A percentile compares a stretch with the other conserved stretches of the same genome.
phyloP scores from a whole-genome alignment of 2,113 vertebrate species.

The Myiagra hebetior region DNA sequence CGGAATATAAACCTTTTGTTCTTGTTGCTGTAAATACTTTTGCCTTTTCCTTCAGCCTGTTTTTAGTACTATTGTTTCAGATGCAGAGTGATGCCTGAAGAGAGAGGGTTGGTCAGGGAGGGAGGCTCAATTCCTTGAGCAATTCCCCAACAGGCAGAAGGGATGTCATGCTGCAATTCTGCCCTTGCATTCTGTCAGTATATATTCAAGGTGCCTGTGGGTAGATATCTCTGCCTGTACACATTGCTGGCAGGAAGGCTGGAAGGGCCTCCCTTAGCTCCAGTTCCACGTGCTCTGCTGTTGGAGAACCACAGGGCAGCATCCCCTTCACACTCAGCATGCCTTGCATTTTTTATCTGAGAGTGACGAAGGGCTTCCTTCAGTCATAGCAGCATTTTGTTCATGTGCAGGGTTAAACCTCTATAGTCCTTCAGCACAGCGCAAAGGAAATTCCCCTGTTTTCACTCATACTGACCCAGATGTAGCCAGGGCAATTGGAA shows the following conservation, averaged over 20 bases:
- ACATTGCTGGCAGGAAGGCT: background rate
- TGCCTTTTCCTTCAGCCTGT: background rate
- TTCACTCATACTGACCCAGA: background rate
- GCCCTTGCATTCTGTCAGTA: background rate
- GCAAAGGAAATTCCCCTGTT: background rate
- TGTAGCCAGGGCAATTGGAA: background rate
- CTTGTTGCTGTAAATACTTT: background rate
- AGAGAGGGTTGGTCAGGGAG: background rate
- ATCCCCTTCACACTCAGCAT: background rate
- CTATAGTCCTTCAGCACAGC: fast-evolving
- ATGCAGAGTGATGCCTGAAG: background rate
- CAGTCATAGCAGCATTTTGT: background rate
- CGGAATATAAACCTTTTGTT: background rate
- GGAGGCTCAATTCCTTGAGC: background rate
- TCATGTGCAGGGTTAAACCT: background rate
- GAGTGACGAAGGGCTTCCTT: background rate
- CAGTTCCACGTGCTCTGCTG: fast-evolving
- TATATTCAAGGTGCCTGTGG: fast-evolving
- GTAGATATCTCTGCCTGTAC: background rate
- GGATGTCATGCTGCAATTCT: background rate
- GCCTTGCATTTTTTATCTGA: background rate
- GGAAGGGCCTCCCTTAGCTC: background rate
- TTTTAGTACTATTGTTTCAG: background rate
- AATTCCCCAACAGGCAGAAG: background rate
- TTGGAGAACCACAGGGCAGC: background rate